Evolutionary conservation across 2,113 vertebrate species (phyloP).

Genomic region (Sialia sialis): DNA sequence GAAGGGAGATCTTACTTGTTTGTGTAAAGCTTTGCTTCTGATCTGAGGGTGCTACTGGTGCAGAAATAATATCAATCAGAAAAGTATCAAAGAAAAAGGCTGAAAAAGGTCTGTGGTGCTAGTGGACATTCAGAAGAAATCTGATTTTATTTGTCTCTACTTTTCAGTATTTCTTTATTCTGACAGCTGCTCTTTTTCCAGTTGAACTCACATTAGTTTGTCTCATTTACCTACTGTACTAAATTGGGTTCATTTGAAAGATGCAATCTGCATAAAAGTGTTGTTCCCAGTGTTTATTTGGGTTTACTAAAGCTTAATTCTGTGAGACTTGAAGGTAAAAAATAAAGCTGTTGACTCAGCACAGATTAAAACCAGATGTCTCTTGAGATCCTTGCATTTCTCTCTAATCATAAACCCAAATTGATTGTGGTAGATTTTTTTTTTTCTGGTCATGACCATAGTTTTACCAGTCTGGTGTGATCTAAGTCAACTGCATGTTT

Average conservation of each 20-base stretch:
- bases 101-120: background rate
- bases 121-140: background rate
- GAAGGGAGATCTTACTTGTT: background rate
- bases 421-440: background rate
- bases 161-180: background rate
- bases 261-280: background rate
- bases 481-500: background rate
- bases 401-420: conserved; percentile 6
- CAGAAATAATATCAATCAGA: background rate
- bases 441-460: background rate
- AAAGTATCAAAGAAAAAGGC: background rate
- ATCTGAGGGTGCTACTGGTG: background rate
- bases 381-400: conserved; percentile 13
- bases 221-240: background rate
- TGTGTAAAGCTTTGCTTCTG: background rate
- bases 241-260: background rate
- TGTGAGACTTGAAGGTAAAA: background rate
- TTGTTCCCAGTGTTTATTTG: background rate
- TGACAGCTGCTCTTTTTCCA: background rate
- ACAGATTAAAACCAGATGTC: conserved; percentile 37
- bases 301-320: background rate
- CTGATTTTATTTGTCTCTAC: background rate
- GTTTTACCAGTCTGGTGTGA: background rate
- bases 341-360: conserved; percentile 21
- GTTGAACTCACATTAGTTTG: background rate